These are phyloP conservation scores for Eupeodes latifasciatus DNA, from an alignment of 2,888 invertebrate genomes.

Conservation along the genomic window DNA sequence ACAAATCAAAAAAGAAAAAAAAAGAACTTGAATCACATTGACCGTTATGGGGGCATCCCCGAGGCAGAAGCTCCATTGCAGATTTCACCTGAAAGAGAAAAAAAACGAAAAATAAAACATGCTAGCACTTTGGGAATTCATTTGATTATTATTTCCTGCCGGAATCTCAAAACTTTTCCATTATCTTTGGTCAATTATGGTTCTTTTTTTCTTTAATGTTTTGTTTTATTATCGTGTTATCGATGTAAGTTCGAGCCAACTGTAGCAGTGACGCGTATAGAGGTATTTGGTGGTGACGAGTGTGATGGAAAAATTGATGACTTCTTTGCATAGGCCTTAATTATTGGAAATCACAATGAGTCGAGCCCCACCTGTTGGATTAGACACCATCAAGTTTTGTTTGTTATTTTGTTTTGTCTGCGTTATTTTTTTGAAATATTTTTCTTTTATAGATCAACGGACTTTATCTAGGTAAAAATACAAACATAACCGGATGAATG, in stretches of 20 bases:
- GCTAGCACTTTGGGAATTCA: constrained; percentile 14
- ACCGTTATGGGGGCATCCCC: constrained; percentile 44
- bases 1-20: not conserved
- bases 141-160: not conserved
- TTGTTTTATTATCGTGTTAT: constrained; percentile 24
- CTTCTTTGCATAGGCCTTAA: constrained; percentile 38
- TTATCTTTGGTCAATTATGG: constrained; percentile 10
- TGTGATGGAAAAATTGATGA: constrained; percentile 35
- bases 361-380: constrained; percentile 32
- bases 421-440: not conserved
- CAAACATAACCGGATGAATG: constrained; percentile 60
- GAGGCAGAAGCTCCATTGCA: not conserved
- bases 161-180: constrained; percentile 22
- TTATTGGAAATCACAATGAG: constrained; percentile 55
- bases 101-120: not conserved
- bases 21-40: constrained; percentile 15
- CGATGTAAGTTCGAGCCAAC: not conserved
- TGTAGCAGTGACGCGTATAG: not conserved
- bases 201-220: not conserved
- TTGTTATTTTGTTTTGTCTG: constrained; percentile 3
- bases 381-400: constrained; percentile 40
- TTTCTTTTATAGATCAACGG: constrained; percentile 47
- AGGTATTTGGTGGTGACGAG: constrained; percentile 9
- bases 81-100: constrained; percentile 33
- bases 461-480: constrained; percentile 53